These are phyloP conservation scores for Rhodophaea formosa DNA, from an alignment of 2,888 invertebrate genomes.

Conservation along the genomic window DNA sequence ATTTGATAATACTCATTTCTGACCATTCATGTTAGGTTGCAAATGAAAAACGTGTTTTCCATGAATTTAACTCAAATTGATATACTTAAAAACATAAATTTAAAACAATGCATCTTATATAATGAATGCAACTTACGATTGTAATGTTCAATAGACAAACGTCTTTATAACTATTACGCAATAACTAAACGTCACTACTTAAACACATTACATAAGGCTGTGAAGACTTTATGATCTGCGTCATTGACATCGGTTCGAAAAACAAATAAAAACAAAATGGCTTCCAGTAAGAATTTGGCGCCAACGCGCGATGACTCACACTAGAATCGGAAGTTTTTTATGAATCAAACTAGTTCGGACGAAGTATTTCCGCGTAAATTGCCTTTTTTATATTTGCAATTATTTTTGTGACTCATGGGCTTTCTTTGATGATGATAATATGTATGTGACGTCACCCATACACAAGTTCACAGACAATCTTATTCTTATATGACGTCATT, in stretches of 20 bases:
- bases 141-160: background rate
- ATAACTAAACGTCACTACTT: conserved; percentile 1
- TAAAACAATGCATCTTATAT: too few relatives aligned
- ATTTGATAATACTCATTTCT: too few relatives aligned
- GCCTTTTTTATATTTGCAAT: conserved; percentile 5
- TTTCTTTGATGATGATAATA: background rate
- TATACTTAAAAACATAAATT: too few relatives aligned
- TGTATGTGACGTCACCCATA: background rate
- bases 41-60: too few relatives aligned
- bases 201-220: conserved; percentile 6
- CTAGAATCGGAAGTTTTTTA: conserved; percentile 21
- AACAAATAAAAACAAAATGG: conserved; percentile 29
- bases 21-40: too few relatives aligned
- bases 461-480: background rate
- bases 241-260: conserved; percentile 29
- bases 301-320: conserved; percentile 24
- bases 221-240: conserved; percentile 17
- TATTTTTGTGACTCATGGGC: conserved; percentile 20
- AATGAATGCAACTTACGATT: too few relatives aligned
- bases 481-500: too few relatives aligned
- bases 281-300: conserved; percentile 26
- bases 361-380: conserved; percentile 18
- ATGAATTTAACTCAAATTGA: too few relatives aligned
- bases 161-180: background rate
- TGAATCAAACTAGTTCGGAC: conserved; percentile 33